Evolutionary conservation across 2,888 invertebrate genomes (phyloP).

Genomic region (Metalampra italica): DNA sequence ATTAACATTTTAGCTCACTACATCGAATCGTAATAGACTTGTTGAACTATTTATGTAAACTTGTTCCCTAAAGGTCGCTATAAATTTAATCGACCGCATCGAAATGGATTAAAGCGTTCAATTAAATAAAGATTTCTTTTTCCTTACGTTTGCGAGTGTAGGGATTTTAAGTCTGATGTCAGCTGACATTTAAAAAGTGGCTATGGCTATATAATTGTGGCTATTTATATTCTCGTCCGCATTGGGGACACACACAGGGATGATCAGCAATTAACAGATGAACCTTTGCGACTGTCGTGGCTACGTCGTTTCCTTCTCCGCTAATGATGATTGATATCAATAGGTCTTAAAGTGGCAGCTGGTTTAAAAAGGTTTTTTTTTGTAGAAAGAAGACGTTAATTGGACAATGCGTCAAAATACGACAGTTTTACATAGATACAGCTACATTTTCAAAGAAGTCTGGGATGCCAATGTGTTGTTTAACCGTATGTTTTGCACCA

Average conservation of each 20-base stretch:
- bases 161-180: constrained; percentile 15
- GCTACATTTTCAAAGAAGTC: too few relatives aligned
- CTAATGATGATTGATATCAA: constrained; percentile 29
- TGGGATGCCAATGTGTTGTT: too few relatives aligned
- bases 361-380: background rate
- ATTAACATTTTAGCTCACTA: constrained; percentile 6
- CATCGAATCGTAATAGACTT: constrained; percentile 3
- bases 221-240: constrained; percentile 18
- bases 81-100: constrained; percentile 26
- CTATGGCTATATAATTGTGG: constrained; percentile 19
- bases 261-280: constrained; percentile 12
- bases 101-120: constrained; percentile 38
- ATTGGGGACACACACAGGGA: constrained; percentile 7
- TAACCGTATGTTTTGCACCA: too few relatives aligned
- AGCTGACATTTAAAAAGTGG: constrained; percentile 29
- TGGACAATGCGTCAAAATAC: background rate
- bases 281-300: constrained; percentile 25
- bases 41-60: constrained; percentile 9
- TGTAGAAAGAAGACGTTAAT: background rate
- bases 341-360: constrained; percentile 13
- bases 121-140: constrained; percentile 44
- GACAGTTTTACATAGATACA: background rate
- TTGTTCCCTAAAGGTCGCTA: constrained; percentile 30
- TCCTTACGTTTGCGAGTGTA: constrained; percentile 14
- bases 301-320: constrained; percentile 30